Conservation (phyloP, 2,113 vertebrate genomes). For the Stigmatopora argus region DNA sequence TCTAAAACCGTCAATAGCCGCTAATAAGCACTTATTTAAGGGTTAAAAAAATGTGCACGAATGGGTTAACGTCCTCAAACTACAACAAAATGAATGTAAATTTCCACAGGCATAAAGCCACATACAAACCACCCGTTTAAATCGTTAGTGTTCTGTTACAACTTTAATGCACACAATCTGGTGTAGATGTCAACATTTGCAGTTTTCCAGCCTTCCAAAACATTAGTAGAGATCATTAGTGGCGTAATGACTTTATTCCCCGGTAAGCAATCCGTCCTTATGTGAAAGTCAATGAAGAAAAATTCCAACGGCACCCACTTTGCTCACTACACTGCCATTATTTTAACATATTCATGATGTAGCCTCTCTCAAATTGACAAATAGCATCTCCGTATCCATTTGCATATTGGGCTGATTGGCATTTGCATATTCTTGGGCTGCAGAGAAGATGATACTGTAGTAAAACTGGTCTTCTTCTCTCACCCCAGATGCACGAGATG, state of each 20-base stretch:
- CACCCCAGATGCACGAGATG: constrained; percentile 94
- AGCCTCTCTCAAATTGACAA: constrained; percentile 27
- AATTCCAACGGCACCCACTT: not conserved
- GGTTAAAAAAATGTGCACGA: too few species aligned
- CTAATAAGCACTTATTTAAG: too few species aligned
- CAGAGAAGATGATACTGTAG: constrained; percentile 46
- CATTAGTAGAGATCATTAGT: not conserved
- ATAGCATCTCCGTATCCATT: constrained; percentile 36
- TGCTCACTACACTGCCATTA: constrained; percentile 7
- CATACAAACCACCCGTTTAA: not conserved
- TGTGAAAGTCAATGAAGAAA: not conserved
- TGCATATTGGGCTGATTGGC: constrained; percentile 55
- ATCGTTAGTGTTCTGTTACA: not conserved
- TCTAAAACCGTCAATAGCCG: too few species aligned
- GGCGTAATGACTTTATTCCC: not conserved
- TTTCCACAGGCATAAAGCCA: not conserved
- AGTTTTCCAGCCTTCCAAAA: not conserved
- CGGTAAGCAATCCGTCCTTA: not conserved
- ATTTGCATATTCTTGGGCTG: constrained; percentile 28
- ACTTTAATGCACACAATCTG: not conserved
- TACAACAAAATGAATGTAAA: not conserved
- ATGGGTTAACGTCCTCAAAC: too few species aligned
- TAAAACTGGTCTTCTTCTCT: constrained; percentile 77
- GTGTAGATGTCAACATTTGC: not conserved
- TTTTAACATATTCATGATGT: constrained; percentile 8